Percentiles rank a stretch among this genome's conserved stretches.
Conservation (phyloP, 2,888 invertebrate species). For the Camponotus fellah region DNA sequence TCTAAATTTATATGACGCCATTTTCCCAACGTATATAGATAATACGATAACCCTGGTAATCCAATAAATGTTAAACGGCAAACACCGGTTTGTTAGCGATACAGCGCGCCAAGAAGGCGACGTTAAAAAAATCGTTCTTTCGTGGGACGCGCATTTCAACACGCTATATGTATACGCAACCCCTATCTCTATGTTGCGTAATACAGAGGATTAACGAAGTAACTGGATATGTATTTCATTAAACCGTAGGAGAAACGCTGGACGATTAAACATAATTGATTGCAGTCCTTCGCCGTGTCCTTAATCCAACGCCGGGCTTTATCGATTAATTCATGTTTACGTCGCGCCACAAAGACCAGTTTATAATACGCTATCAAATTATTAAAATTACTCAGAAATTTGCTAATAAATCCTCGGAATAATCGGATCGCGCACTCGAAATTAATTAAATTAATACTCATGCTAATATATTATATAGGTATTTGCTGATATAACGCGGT, state of each 20-base stretch:
- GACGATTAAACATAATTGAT: conserved; percentile 59
- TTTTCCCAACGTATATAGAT: background rate
- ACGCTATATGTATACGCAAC: background rate
- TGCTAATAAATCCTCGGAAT: conserved; percentile 36
- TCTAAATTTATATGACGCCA: conserved; percentile 36
- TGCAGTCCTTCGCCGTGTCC: conserved; percentile 34
- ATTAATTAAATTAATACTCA: conserved; percentile 53
- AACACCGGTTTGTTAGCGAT: conserved; percentile 17
- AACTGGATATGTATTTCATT: conserved; percentile 40
- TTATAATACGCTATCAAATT: conserved; percentile 42
- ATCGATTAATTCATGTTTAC: conserved; percentile 60
- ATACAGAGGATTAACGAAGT: conserved; percentile 55
- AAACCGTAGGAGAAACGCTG: conserved; percentile 31
- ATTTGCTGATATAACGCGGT: background rate
- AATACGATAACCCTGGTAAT: conserved; percentile 21
- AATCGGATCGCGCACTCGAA: background rate
- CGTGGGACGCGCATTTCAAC: background rate
- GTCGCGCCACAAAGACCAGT: conserved; percentile 41
- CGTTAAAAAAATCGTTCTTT: conserved; percentile 23
- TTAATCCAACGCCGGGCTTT: conserved; percentile 53
- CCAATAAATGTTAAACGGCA: conserved; percentile 38
- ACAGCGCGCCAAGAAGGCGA: background rate
- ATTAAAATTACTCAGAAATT: conserved; percentile 50
- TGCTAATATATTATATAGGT: conserved; percentile 22
- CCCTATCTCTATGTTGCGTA: background rate